Percentiles rank a stretch among this genome's conserved stretches.
phyloP scores from a whole-genome alignment of 2,888 invertebrate genomes.

The Zaprionus obscuricornis region DNA sequence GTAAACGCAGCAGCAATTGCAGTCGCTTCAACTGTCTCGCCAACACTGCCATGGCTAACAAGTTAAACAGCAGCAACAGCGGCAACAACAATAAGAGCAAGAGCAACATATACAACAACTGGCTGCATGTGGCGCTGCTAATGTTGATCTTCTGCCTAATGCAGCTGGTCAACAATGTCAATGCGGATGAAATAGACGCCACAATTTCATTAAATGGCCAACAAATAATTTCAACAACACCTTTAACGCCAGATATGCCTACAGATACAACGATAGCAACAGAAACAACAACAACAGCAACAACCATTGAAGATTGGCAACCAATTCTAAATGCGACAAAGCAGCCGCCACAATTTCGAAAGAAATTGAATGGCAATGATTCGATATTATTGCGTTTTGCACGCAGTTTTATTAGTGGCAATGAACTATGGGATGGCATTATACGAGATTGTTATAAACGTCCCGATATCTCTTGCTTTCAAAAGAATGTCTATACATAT shows the following conservation, averaged over 20 bases:
- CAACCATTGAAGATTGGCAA: constrained; percentile 57
- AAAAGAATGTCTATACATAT: constrained; percentile 90
- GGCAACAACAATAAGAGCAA: too few relatives aligned
- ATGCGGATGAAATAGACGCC: constrained; percentile 44
- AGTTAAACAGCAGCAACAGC: too few relatives aligned
- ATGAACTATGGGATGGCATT: constrained; percentile 89
- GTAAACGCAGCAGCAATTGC: constrained; percentile 42
- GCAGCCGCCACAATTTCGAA: constrained; percentile 3
- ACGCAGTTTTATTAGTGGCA: constrained; percentile 84
- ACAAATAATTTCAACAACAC: constrained; percentile 43
- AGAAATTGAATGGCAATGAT: constrained; percentile 51
- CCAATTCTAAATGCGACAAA: constrained; percentile 50
- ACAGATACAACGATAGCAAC: constrained; percentile 16
- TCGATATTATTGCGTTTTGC: constrained; percentile 73
- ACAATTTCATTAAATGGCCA: constrained; percentile 23
- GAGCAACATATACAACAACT: constrained; percentile 18
- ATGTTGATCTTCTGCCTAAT: constrained; percentile 44
- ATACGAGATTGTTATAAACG: constrained; percentile 88
- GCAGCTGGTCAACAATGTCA: constrained; percentile 22
- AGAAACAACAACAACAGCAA: constrained; percentile 12
- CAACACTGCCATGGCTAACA: constrained; percentile 49
- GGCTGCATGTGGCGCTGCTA: constrained; percentile 30
- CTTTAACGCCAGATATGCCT: constrained; percentile 36
- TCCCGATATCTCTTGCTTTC: constrained; percentile 89
- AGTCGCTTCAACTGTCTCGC: too few relatives aligned